These are phyloP conservation scores for Pheosia tremula DNA, from an alignment of 2,888 invertebrate species.

Conservation along the genomic window DNA sequence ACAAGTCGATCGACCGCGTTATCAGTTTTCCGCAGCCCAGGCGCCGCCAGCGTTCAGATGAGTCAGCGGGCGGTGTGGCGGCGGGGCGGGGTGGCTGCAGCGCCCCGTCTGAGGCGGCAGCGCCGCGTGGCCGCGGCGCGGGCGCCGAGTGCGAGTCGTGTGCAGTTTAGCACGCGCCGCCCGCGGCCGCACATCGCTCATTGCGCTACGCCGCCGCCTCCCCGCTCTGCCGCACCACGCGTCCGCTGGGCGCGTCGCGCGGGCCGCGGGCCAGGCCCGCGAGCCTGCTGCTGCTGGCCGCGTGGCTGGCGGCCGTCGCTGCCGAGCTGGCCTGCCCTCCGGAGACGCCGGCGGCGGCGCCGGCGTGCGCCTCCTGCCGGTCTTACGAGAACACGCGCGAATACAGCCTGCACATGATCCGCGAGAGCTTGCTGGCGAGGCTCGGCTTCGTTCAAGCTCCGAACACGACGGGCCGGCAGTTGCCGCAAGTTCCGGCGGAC, in stretches of 20 bases:
- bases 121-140: slow-evolving; percentile 42
- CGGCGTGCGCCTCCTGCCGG: slow-evolving; percentile 82
- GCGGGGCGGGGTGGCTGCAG: slow-evolving; percentile 45
- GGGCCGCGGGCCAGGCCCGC: slow-evolving; percentile 84
- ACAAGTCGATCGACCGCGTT: slow-evolving; percentile 22
- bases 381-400: slow-evolving; percentile 84
- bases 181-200: slow-evolving; percentile 78
- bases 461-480: slow-evolving; percentile 85
- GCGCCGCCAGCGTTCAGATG: slow-evolving; percentile 33
- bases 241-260: slow-evolving; percentile 83
- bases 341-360: slow-evolving; percentile 59
- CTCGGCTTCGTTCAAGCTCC: slow-evolving; percentile 86
- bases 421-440: slow-evolving; percentile 86
- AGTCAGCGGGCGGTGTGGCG: slow-evolving; percentile 47
- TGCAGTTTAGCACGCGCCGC: slow-evolving; percentile 81
- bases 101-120: slow-evolving; percentile 32
- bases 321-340: slow-evolving; percentile 73
- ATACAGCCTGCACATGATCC: slow-evolving; percentile 86
- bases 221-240: slow-evolving; percentile 83
- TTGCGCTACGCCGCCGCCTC: slow-evolving; percentile 79
- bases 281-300: slow-evolving; percentile 83
- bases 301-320: slow-evolving; percentile 77
- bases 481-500: slow-evolving; percentile 84
- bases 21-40: slow-evolving; percentile 22
- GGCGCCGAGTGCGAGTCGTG: slow-evolving; percentile 60